Conservation (phyloP, 1,140 invertebrate species). For the Telenomus remus region DNA sequence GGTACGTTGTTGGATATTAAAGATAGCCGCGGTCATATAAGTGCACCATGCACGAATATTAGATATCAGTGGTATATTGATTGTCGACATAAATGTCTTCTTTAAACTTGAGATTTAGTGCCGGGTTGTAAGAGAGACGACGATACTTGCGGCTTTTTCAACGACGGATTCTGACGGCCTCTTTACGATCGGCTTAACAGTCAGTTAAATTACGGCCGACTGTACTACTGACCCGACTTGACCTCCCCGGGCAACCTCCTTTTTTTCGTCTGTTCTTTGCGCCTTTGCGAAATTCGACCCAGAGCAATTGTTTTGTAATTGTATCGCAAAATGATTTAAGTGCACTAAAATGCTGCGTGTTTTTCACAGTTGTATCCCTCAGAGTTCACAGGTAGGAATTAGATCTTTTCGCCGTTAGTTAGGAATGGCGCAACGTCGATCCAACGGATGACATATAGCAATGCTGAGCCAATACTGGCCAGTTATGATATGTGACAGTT, state of each 20-base stretch:
- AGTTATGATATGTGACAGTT: too few species aligned
- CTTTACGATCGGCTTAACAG: conserved; percentile 60
- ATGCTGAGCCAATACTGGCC: too few species aligned
- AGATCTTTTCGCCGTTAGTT: too few species aligned
- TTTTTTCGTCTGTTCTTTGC: conserved; percentile 49
- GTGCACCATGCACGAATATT: conserved; percentile 34
- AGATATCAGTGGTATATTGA: conserved; percentile 40
- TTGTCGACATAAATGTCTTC: conserved; percentile 47
- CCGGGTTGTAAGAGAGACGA: conserved; percentile 36
- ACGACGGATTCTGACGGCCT: conserved; percentile 55
- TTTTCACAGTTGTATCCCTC: conserved; percentile 4
- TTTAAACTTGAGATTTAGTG: conserved; percentile 43
- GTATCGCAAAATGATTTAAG: conserved; percentile 21
- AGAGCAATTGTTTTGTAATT: conserved; percentile 39
- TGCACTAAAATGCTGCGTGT: neutral
- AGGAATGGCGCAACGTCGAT: too few species aligned
- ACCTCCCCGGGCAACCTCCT: conserved; percentile 43
- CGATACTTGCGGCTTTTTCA: conserved; percentile 34
- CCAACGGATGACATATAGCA: too few species aligned
- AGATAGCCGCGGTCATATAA: conserved; percentile 11
- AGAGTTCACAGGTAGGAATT: too few species aligned
- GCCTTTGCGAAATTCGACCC: conserved; percentile 40
- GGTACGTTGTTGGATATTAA: conserved; percentile 15
- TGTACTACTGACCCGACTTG: conserved; percentile 58
- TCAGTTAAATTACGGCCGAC: conserved; percentile 59